These are phyloP conservation scores for Notarius lentiginosus DNA, from an alignment of 2,113 vertebrate genomes.

Conservation along the genomic window DNA sequence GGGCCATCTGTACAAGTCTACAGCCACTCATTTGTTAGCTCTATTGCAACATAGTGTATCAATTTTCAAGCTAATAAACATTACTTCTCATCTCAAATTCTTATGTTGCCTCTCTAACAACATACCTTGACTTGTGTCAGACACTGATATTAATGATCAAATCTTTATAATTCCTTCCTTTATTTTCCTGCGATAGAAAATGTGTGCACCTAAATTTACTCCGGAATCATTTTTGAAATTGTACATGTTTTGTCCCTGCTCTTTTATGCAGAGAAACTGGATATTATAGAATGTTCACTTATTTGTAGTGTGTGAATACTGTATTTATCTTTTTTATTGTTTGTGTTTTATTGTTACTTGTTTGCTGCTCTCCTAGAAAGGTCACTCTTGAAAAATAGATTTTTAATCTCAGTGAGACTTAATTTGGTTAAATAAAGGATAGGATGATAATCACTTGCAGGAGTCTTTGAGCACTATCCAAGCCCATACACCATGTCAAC, in stretches of 20 bases:
- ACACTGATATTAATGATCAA: background rate
- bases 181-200: constrained; percentile 16
- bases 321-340: no score
- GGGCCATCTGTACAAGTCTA: constrained; percentile 76
- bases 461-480: background rate
- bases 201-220: no score
- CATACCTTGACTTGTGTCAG: constrained; percentile 19
- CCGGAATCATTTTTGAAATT: no score
- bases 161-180: constrained; percentile 13
- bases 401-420: no score
- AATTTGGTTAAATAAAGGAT: no score
- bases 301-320: no score
- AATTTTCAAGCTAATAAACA: constrained; percentile 46
- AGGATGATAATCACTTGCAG: constrained; percentile 24
- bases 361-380: no score
- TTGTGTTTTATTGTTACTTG: no score
- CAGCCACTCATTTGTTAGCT: constrained; percentile 74
- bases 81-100: constrained; percentile 15
- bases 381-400: no score
- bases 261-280: no score
- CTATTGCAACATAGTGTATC: constrained; percentile 45
- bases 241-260: no score
- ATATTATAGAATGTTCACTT: no score
- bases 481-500: background rate
- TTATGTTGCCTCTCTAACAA: background rate